phyloP scores from a whole-genome alignment of 2,113 vertebrate species.

The Prietella phreatophila region DNA sequence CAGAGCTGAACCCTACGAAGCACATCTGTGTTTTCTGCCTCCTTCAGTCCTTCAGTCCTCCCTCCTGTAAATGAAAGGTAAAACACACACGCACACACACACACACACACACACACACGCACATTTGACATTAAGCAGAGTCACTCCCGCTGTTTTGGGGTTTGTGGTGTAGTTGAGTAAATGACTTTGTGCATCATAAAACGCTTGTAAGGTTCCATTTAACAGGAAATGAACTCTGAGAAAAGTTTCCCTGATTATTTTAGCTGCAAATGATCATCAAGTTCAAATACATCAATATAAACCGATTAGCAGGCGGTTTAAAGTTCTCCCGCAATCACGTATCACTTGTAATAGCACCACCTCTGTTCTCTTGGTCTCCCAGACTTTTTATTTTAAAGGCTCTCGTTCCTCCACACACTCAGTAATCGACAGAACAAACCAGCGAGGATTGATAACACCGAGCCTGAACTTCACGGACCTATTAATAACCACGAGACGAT shows the following conservation, averaged over 20 bases:
- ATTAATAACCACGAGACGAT: slow-evolving; percentile 71
- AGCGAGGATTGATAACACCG: slow-evolving; percentile 67
- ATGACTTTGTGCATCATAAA: slow-evolving; percentile 12
- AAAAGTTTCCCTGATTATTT: neutral
- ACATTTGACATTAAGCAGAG: neutral
- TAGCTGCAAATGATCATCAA: neutral
- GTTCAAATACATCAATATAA: neutral
- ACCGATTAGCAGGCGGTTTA: neutral
- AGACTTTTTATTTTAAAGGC: neutral
- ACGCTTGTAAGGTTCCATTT: neutral
- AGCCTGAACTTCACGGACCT: slow-evolving; percentile 69
- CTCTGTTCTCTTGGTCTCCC: neutral
- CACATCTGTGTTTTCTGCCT: slow-evolving; percentile 74
- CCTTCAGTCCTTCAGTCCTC: slow-evolving; percentile 57
- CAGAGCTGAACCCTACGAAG: slow-evolving; percentile 70
- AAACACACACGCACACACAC: slow-evolving; percentile 12
- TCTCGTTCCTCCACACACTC: slow-evolving; percentile 47
- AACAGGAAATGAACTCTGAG: neutral
- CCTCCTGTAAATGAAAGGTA: neutral
- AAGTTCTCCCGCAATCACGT: neutral
- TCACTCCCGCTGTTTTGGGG: slow-evolving; percentile 30
- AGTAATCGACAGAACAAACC: slow-evolving; percentile 75
- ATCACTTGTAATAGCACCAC: neutral
- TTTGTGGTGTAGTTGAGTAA: slow-evolving; percentile 18
- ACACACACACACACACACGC: slow-evolving; percentile 14